These are phyloP conservation scores for Caretta caretta DNA, from an alignment of 2,113 vertebrate species.

Conservation along the genomic window DNA sequence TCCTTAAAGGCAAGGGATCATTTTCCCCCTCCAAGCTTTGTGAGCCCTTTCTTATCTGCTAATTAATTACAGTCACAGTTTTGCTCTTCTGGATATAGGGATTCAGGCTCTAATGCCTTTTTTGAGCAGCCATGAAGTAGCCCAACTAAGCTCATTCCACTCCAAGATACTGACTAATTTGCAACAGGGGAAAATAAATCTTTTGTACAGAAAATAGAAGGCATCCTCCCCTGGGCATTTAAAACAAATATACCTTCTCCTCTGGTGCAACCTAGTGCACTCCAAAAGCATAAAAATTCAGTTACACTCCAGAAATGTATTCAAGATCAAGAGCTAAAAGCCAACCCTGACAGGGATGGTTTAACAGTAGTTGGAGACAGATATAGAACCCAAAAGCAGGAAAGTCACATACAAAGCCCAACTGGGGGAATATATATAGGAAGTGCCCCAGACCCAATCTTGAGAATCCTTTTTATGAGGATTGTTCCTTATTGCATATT, in stretches of 20 bases:
- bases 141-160: not conserved
- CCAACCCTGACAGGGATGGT: not conserved
- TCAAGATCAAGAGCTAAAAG: not conserved
- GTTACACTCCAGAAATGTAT: not conserved
- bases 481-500: not conserved
- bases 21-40: not conserved
- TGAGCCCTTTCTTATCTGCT: not conserved
- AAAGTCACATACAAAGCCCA: not conserved
- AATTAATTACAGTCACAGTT: not conserved
- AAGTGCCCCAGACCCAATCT: not conserved
- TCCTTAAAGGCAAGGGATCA: not conserved
- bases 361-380: not conserved
- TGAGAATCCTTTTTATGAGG: not conserved
- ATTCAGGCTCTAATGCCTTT: not conserved
- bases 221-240: not conserved
- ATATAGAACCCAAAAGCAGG: not conserved
- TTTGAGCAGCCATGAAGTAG: not conserved
- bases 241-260: not conserved
- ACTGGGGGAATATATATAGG: not conserved
- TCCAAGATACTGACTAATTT: not conserved
- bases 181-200: not conserved
- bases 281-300: not conserved
- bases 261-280: not conserved
- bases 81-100: not conserved
- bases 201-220: not conserved